Conservation (phyloP, 2,888 invertebrate genomes). For the Psococerastis gibbosa region DNA sequence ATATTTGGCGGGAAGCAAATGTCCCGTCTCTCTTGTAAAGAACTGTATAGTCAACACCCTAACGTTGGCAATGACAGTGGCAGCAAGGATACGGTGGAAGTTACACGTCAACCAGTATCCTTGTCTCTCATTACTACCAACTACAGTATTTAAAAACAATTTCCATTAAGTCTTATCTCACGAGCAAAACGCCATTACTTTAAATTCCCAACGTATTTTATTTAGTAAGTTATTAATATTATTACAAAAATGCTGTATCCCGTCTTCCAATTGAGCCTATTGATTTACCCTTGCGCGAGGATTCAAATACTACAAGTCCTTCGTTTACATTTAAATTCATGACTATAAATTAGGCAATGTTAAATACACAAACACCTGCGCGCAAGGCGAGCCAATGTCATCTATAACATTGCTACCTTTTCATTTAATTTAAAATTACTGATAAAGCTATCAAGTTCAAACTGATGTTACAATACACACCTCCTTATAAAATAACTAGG, state of each 20-base stretch:
- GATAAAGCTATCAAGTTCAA: not conserved
- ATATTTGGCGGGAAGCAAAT: no score
- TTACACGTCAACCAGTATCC: not conserved
- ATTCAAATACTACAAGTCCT: no score
- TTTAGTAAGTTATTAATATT: not conserved
- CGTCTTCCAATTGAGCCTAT: constrained; percentile 9
- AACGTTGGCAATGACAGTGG: no score
- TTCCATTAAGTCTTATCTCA: not conserved
- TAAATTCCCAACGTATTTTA: not conserved
- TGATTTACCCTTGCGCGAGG: not conserved
- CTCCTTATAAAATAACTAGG: not conserved
- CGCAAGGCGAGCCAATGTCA: not conserved
- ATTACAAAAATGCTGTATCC: constrained; percentile 3
- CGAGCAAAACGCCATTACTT: not conserved
- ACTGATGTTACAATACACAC: not conserved
- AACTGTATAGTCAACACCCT: no score
- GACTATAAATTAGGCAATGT: no score
- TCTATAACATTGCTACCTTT: not conserved
- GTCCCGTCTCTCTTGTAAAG: no score
- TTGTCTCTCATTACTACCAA: not conserved
- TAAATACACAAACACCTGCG: no score
- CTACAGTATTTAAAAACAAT: not conserved
- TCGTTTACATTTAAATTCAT: no score
- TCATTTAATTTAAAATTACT: not conserved
- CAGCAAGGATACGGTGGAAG: not conserved